Evolutionary conservation across 2,888 invertebrate genomes (phyloP).

Genomic region (Hirtodrosophila duncani): DNA sequence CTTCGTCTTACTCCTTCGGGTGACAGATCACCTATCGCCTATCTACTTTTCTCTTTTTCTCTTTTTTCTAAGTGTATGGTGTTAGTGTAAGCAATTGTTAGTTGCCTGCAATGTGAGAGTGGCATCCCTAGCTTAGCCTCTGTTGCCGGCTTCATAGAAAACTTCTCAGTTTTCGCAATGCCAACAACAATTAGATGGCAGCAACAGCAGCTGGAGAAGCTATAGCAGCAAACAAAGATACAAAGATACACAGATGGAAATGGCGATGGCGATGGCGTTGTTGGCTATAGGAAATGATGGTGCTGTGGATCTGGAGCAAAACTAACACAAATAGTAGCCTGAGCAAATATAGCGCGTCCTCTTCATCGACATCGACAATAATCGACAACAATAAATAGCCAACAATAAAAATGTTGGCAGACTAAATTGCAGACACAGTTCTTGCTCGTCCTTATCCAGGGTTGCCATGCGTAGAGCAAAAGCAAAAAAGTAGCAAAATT

Average conservation of each 20-base stretch:
- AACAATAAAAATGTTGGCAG: conserved; percentile 21
- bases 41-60: too few relatives aligned
- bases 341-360: conserved; percentile 12
- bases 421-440: conserved; percentile 18
- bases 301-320: too few relatives aligned
- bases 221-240: background rate
- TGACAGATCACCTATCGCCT: too few relatives aligned
- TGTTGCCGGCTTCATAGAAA: conserved; percentile 36
- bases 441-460: too few relatives aligned
- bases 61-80: too few relatives aligned
- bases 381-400: conserved; percentile 57
- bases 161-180: conserved; percentile 64
- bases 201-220: conserved; percentile 38
- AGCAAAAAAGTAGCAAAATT: too few relatives aligned
- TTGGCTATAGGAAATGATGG: too few relatives aligned
- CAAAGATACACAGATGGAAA: background rate
- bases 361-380: conserved; percentile 40
- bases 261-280: conserved; percentile 3
- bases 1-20: too few relatives aligned
- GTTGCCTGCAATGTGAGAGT: conserved; percentile 42
- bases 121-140: conserved; percentile 24
- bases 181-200: conserved; percentile 64
- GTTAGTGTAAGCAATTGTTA: conserved; percentile 64
- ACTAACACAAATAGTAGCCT: conserved; percentile 30
- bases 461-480: background rate